Evolutionary conservation across 64 coral and sea anemone species (phyloP).

Genomic region (Cladopsammia gracilis): DNA sequence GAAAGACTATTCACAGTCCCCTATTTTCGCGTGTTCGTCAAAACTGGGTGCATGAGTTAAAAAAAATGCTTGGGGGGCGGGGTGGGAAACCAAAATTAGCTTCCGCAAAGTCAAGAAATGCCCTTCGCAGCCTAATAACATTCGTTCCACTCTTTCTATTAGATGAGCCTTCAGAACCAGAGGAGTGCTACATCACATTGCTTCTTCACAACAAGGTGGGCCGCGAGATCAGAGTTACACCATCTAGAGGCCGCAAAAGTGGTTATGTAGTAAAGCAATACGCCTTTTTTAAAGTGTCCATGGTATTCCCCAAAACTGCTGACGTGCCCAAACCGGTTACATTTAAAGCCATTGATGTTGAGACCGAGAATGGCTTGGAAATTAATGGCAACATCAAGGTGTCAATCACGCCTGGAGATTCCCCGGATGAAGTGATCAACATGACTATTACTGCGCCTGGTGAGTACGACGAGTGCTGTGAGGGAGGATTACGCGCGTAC

Average conservation of each 20-base stretch:
- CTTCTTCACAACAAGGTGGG: conserved; percentile 80
- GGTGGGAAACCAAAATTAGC: background rate
- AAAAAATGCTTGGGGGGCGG: background rate
- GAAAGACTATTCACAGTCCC: too few species aligned
- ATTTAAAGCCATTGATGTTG: conserved; percentile 78
- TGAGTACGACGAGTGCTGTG: background rate
- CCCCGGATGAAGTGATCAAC: conserved; percentile 62
- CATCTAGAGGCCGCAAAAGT: conserved; percentile 76
- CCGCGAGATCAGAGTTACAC: conserved; percentile 67
- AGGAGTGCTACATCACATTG: conserved; percentile 74
- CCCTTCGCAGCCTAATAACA: too few species aligned
- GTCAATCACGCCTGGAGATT: conserved; percentile 61
- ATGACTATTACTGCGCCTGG: conserved; percentile 89
- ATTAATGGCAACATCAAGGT: conserved; percentile 73
- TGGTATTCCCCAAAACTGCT: conserved; percentile 64
- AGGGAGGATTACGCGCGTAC: background rate
- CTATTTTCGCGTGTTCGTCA: too few species aligned
- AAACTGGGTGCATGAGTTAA: too few species aligned
- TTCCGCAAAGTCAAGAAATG: background rate
- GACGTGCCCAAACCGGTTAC: conserved; percentile 54
- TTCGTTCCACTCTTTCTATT: background rate
- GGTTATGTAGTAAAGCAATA: conserved; percentile 60
- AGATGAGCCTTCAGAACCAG: conserved; percentile 1
- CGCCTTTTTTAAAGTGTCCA: conserved; percentile 70
- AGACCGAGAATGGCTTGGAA: conserved; percentile 69